Evolutionary conservation across 2,797 vertebrate species (phyloP).

Genomic region (Chromis chromis): DNA sequence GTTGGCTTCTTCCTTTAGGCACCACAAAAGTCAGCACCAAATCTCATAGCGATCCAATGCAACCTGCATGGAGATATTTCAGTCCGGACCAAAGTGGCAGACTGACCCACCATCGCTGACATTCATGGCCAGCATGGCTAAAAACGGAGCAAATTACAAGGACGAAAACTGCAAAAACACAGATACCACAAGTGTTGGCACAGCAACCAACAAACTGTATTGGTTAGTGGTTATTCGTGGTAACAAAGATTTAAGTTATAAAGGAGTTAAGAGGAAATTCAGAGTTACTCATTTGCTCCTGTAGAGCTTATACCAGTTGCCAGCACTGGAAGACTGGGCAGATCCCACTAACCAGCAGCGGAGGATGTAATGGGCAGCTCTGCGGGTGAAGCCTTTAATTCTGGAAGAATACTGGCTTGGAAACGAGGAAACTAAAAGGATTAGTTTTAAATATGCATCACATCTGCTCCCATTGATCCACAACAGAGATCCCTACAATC

Average conservation of each 20-base stretch:
- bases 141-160: slow-evolving; percentile 18
- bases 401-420: background rate
- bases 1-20: background rate
- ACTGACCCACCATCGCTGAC: background rate
- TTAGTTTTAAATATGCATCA: background rate
- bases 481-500: background rate
- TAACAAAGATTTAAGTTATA: slow-evolving; percentile 1
- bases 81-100: background rate
- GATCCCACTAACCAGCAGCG: slow-evolving; percentile 21
- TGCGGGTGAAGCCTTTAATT: background rate
- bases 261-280: background rate
- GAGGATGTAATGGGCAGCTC: background rate
- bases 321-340: slow-evolving; percentile 5
- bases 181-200: slow-evolving; percentile 2
- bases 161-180: slow-evolving; percentile 1
- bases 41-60: background rate
- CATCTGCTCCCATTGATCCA: background rate
- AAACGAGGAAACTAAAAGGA: background rate
- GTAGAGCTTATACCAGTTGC: background rate
- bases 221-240: slow-evolving; percentile 8
- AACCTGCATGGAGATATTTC: background rate
- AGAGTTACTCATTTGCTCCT: slow-evolving; percentile 15
- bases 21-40: background rate
- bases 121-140: background rate
- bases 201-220: background rate